Base-by-base conservation (phyloP, 2,113 vertebrate genomes). In the Romanogobio albipinnatus region DNA sequence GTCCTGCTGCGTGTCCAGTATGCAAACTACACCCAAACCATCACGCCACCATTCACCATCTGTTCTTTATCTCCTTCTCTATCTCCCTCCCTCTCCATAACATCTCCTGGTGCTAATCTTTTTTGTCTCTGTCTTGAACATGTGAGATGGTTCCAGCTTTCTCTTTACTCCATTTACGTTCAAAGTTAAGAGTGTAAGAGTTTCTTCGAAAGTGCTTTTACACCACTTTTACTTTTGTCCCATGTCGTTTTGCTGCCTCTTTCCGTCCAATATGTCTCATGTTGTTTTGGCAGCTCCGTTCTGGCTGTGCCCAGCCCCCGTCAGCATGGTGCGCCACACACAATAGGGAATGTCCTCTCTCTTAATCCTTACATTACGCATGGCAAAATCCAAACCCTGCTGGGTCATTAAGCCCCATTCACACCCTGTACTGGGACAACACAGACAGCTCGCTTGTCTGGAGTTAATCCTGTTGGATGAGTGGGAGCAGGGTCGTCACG, bases 291-390 rank as follows among this genome's bases (percentile, higher is more conserved):
- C 33, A 29, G 45, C 26, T 77, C 22, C 76, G 88, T 86, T 66
- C 80, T 62, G 49, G 6, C 17, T 49, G 7, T 81, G 76, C 75
- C 78, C 64, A 61, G 36, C 77, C 74, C 84, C 47, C 68, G 64
- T 62, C 59, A 82, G 80, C 77, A 53, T 87, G 62, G 80, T 90
- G 9, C 62, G 26, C 39, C 4, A 15, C 64, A 81, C 84, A 93
- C 91, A 94, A 90, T 89, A n/a, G 86, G 56, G 36, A 77, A 66
- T 24, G 74, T 68, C 79, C 87, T 85, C 56, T 85, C 56, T 43
- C 59, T 33, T 85, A 76, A 76, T 83, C 73, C 78, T 53, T 36
- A 82, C 73, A 56, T 36, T 45, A 71, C 47, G 9, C n/a, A 26
- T 70, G 10, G 43, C 68, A 66, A 79, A 62, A 75, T 82, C 58